A percentile compares a stretch with the other conserved stretches of the same genome.
These are phyloP conservation scores for Tipula vernalis DNA, from an alignment of 2,888 invertebrate species.

Conservation along the genomic window DNA sequence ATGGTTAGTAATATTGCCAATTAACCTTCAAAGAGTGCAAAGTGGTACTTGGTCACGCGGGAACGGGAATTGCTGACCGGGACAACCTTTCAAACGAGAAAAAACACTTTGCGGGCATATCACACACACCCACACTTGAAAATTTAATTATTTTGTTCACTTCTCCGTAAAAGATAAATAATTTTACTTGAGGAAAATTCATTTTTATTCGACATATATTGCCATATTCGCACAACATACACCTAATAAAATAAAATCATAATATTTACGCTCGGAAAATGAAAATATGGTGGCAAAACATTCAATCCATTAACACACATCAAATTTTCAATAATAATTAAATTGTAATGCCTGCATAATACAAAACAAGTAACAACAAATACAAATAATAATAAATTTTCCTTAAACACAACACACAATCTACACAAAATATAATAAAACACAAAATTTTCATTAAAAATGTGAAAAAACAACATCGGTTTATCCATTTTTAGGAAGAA, in stretches of 20 bases:
- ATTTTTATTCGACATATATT: background rate
- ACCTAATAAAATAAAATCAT: background rate
- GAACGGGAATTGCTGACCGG: no score
- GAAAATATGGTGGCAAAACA: background rate
- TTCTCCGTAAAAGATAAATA: no score
- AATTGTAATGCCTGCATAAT: background rate
- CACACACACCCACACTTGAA: no score
- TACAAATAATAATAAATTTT: background rate
- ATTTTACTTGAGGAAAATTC: background rate
- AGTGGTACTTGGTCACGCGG: no score
- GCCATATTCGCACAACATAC: background rate
- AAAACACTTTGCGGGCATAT: no score
- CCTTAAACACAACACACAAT: background rate
- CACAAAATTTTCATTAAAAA: background rate
- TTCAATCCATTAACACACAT: background rate
- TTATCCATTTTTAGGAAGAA: background rate
- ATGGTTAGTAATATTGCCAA: no score
- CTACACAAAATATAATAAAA: background rate
- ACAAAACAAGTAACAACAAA: background rate
- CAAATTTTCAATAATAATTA: conserved; percentile 4
- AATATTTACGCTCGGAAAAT: background rate
- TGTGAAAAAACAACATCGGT: background rate
- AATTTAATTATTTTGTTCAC: no score
- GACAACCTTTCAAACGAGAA: no score
- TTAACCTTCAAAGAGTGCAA: no score